phyloP scores from a whole-genome alignment of 2,888 invertebrate species.

The Agelastica alni region DNA sequence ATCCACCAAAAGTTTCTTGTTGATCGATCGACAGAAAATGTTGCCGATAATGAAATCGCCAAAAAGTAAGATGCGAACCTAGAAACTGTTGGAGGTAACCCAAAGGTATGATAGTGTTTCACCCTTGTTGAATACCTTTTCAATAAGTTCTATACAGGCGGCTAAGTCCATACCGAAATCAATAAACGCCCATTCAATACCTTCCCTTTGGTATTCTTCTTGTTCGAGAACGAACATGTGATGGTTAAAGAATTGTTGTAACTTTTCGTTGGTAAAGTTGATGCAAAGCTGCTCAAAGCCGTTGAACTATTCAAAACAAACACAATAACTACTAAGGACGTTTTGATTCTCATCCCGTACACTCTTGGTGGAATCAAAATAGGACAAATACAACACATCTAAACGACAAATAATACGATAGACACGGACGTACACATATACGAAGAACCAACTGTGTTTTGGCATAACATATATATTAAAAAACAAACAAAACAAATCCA shows the following conservation, averaged over 20 bases:
- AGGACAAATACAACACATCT: conserved; percentile 21
- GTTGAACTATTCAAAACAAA: conserved; percentile 68
- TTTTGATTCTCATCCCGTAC: conserved; percentile 41
- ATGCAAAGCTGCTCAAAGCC: conserved; percentile 93
- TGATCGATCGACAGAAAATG: no score
- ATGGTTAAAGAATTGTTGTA: conserved; percentile 94
- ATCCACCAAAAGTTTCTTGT: no score
- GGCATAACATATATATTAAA: conserved; percentile 6
- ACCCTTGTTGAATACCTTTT: conserved; percentile 63
- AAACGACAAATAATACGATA: conserved; percentile 4
- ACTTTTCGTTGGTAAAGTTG: conserved; percentile 92
- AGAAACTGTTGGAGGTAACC: not conserved
- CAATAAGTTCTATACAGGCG: conserved; percentile 79
- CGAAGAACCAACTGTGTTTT: conserved; percentile 1
- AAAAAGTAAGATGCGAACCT: no score
- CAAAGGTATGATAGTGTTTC: not conserved
- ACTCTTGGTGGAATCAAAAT: conserved; percentile 41
- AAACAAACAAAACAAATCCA: conserved; percentile 1
- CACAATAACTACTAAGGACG: conserved; percentile 39
- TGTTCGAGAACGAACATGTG: conserved; percentile 94
- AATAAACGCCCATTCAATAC: conserved; percentile 91
- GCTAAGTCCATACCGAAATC: conserved; percentile 93
- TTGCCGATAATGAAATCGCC: no score
- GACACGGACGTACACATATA: conserved; percentile 1
- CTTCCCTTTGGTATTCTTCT: conserved; percentile 89